Base-by-base conservation (phyloP, 1,140 invertebrate species). In the Orius insidiosus region DNA sequence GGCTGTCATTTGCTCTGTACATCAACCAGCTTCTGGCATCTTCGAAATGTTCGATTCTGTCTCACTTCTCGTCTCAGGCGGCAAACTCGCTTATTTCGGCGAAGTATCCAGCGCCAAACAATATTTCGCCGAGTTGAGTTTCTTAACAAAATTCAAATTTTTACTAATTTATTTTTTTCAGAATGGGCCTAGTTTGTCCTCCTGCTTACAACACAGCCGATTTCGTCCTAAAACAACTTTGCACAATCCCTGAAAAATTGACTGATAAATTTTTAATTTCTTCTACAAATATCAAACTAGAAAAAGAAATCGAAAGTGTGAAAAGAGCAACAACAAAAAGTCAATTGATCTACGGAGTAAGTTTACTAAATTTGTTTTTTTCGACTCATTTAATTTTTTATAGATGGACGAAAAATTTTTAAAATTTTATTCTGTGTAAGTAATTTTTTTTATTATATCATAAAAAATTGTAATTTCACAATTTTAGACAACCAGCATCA, bases 1-100 rank as follows among this genome's bases (percentile, higher is more conserved):
- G 65, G 75, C 82, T 31, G 75, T 89, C 7, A 71, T 90, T 14
- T 84, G 82, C 54, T 82, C 84, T 0, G 79, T 90, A 30, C 86
- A 92, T 63, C 86, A 92, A 56, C 86, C 86, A 0, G 80, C 83
- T 5, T 88, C 84, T 4, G 78, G 81, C 48, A 70, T 89, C 5
- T 85, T 86, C 53, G 74, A 80, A 53, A 64, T 85, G 43, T 90
- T 90, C 60, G 74, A 86, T 47, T 70, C 81, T 58, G 71, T 87
- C 9, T 68, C 87, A 13, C 60, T 90, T 10, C 61, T 93, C 45
- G 69, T 72, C 46, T 59, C 85, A 3, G 75, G 75, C 45, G 89
- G 89, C 3, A 68, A 75, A 55, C 70, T 86, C 15, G 80, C 83
- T 0, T 45, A 11, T 48, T 51, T 41, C 33, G 31, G 39, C 19